Percentiles rank a stretch among this genome's conserved stretches.
phyloP scores from a whole-genome alignment of 2,888 invertebrate genomes.

The Ectropis crepuscularia region DNA sequence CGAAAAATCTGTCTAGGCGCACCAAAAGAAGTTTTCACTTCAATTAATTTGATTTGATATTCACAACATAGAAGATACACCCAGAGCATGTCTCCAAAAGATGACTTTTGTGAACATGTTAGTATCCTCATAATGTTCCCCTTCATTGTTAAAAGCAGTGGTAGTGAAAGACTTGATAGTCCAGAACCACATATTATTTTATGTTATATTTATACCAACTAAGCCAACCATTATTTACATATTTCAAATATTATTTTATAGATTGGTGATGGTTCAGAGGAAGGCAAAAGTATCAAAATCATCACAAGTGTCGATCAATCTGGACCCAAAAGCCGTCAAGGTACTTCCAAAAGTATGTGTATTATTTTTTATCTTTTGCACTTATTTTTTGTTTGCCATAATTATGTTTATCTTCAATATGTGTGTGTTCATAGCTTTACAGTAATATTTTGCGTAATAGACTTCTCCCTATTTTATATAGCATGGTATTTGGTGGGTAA shows the following conservation, averaged over 20 bases:
- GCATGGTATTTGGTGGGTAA: slow-evolving; percentile 32
- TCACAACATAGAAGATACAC: no score
- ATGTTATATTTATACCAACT: no score
- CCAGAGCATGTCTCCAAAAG: no score
- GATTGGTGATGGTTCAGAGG: slow-evolving; percentile 68
- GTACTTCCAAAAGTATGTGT: slow-evolving; percentile 40
- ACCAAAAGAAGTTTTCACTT: no score
- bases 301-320: slow-evolving; percentile 52
- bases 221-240: no score
- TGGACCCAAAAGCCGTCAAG: slow-evolving; percentile 47
- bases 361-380: slow-evolving; percentile 14
- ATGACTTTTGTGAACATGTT: no score
- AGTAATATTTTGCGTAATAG: slow-evolving; percentile 35
- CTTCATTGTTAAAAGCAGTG: no score
- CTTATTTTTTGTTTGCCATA: slow-evolving; percentile 9
- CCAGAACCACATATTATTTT: no score
- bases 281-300: slow-evolving; percentile 68
- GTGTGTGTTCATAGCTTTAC: slow-evolving; percentile 79
- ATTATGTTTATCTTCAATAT: slow-evolving; percentile 40
- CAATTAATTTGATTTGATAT: no score
- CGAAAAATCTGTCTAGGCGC: no score
- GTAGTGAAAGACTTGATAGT: no score
- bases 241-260: slow-evolving; percentile 35
- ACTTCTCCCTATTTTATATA: slow-evolving; percentile 42
- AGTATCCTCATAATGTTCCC: no score